Base-by-base conservation (phyloP, 2,888 invertebrate species). In the Leucoptera coffeella region DNA sequence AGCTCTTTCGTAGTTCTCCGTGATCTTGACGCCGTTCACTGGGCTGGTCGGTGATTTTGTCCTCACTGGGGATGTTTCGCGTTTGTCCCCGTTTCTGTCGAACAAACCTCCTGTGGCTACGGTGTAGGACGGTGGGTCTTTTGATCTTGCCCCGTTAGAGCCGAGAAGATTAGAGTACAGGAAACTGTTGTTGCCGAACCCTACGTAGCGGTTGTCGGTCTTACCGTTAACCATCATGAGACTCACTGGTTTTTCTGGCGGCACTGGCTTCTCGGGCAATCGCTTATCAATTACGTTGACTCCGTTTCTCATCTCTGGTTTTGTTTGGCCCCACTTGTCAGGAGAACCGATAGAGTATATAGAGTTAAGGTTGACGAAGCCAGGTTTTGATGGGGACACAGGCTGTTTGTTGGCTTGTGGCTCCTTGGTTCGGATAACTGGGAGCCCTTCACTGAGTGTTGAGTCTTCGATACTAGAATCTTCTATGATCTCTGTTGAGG, bases 181-280 rank as follows among this genome's bases (percentile, higher is more conserved):
- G 34, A 72, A 72, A 35, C 72, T 72, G 31, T 64, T 65, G 41
- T 71, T 72, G 13, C 56, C 38, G 29, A 42, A 57, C 8, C 57
- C 46, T 2, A 59, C 44, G 40, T 56, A 61, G 35, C 59, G 43
- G 29, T 57, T 56, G 35, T 69, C 69, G 48, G 48, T 51, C 41
- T 69, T 67, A 1, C 67, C 65, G 36, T 65, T 65, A 22, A 69
- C 57, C 62, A 67, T 67, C 58, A 62, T 57, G 9, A 71, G 37
- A 33, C 62, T 71, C 31, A 71, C 64, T 0, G 71, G 69, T 32
- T 71, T 71, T 28, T 69, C 71, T 2, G 67, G 71, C 1, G 67
- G 67, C 2, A 67, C 42, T 0, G 72, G 71, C 38, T 71, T 69
- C 27, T 69, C 67, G 9, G 46, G 41, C 1, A 46, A 37, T 17